phyloP scores from a whole-genome alignment of 1,140 invertebrate species.

The Metopolophium dirhodum region DNA sequence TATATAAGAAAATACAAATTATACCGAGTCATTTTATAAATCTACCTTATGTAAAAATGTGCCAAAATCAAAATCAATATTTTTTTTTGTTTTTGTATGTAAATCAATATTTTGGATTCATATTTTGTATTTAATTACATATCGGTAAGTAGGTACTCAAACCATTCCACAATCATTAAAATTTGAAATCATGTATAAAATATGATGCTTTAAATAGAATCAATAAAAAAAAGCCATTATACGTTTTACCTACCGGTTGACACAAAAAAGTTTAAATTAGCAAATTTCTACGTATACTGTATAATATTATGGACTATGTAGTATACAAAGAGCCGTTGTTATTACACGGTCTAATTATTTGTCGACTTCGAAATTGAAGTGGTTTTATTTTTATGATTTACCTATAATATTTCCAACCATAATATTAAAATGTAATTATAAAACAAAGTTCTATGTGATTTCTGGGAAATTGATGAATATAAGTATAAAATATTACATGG shows the following conservation, averaged over 20 bases:
- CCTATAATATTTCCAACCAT: not conserved
- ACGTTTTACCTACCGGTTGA: no score
- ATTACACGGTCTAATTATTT: not conserved
- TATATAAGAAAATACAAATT: not conserved
- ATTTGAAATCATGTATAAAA: not conserved
- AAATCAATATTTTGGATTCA: not conserved
- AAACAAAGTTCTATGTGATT: not conserved
- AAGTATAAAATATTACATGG: not conserved
- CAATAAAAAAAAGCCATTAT: not conserved
- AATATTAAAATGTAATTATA: not conserved
- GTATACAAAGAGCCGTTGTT: not conserved
- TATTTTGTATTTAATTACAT: not conserved
- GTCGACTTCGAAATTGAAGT: not conserved
- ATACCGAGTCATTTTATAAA: not conserved
- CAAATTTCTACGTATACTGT: not conserved
- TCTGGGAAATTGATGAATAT: not conserved
- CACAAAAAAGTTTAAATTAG: not conserved
- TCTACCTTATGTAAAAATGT: not conserved
- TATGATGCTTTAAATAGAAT: not conserved
- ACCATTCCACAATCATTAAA: not conserved
- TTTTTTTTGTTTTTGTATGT: not conserved
- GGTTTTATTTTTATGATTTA: not conserved
- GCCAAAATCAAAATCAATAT: not conserved
- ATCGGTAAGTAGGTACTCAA: not conserved
- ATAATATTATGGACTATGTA: not conserved